Base-by-base conservation (phyloP, 2,888 invertebrate species). In the Eupithecia subumbrata region DNA sequence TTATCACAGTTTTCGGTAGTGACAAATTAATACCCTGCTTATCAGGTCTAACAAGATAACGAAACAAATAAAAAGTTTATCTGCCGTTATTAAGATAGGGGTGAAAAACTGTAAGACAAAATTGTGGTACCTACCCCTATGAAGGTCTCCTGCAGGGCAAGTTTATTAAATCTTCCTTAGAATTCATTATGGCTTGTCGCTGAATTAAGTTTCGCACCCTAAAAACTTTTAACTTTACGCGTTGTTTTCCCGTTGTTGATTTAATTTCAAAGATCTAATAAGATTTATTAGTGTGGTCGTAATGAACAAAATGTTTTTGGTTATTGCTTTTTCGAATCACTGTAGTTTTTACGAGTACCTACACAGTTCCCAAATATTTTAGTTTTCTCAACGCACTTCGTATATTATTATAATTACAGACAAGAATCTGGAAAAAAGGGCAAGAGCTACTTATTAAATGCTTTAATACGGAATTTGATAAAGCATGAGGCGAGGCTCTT, bases 191-290 rank as follows among this genome's bases (percentile, higher is more conserved):
- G 84, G 81, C 83, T 82, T 82, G 87, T 86, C 84, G 83, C 87
- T 87, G 90, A 91, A 92, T 91, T 91, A 90, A 91, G 88, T 91
- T 90, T 89, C 82, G 84, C 89, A 85, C 89, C 88, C 87, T 83
- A 83, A 81, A 85, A 81, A 85, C 87, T 87, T 88, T 86, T 85
- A 86, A 86, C 85, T 88, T 88, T 87, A 86, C 85, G 86, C 86
- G 83, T 82, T 86, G 86, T 87, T 87, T 88, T 85, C 83, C 81
- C 83, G 85, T 82, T 82, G 76, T 79, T 86, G 85, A 88, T 87
- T 89, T 87, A 88, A 87, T 89, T 88, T 88, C 84, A 85, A 85
- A 85, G 80, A 84, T 82, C 80, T 84, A 78, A 83, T 78, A 79
- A 86, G 86, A 88, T 89, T 88, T 88, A 88, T 86, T 79, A 69